Base-by-base conservation (phyloP, 2,888 invertebrate genomes). In the Plutella xylostella region DNA sequence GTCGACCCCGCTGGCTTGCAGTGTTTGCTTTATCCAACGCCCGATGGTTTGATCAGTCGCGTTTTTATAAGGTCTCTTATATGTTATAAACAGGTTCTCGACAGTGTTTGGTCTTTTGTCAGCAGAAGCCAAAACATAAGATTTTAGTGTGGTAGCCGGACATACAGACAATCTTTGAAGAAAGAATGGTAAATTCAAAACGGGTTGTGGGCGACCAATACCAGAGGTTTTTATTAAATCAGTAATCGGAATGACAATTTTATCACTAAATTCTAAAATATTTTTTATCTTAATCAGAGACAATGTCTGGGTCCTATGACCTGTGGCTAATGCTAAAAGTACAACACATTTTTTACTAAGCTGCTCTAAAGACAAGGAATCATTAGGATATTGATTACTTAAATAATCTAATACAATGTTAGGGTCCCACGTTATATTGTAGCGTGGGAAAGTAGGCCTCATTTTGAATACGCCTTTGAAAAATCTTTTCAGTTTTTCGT, bases 381-480 rank as follows among this genome's bases (percentile, higher is more conserved):
- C 20, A 43, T 45, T 46, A 22, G 43, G 28, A 14, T 28, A 42
- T 2, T 15, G 21, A 3, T 17, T 20, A 4, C 15, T 17, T 18
- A 43, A 21, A 20, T 39, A 41, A 42, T 47, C 33, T 39, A 54
- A 34, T 12, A 51, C 53, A 6, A 43, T 21, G 9, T 25, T 33
- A 1, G 52, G 46, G 19, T 54, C 34, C 49, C 50, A 51, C 2
- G 47, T 54, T 1, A 33, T n/a, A 15, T 43, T 39, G 15, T 51
- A 51, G 2, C 43, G 25, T 1, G 50, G 50, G 20, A 40, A 42
- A 2, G 40, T 9, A 1, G 51, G 51, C 34, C 38, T 46, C 11
- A 48, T 9, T 28, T 37, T 51, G 38, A 44, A 50, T 12, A 46
- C 22, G 1, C 52, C 52, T 47, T 49, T 52, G 14, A 52, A 45